A percentile compares a stretch with the other conserved stretches of the same genome.
phyloP scores from a whole-genome alignment of 2,888 invertebrate species.

The Drosophila mimica region DNA sequence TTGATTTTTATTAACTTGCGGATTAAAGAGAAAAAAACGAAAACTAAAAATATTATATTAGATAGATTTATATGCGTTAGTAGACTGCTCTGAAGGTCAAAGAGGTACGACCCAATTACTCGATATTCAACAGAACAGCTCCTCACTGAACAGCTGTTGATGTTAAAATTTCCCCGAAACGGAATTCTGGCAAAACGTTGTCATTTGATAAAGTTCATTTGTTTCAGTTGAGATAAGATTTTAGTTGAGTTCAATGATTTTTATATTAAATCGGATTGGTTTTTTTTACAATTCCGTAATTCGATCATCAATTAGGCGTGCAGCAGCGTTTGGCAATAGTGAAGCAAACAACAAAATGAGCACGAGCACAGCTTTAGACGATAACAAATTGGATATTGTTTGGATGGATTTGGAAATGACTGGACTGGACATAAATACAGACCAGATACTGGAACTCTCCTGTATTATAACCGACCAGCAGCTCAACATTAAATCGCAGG shows the following conservation, averaged over 20 bases:
- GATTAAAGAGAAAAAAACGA: not conserved
- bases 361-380: slow-evolving; percentile 1
- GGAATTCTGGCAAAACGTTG: not conserved
- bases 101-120: not conserved
- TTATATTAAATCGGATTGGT: slow-evolving; percentile 25
- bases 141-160: slow-evolving; percentile 20
- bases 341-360: slow-evolving; percentile 45
- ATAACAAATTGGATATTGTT: slow-evolving; percentile 85
- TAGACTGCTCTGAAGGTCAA: not conserved
- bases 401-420: slow-evolving; percentile 96
- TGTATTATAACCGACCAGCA: slow-evolving; percentile 94
- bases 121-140: not conserved
- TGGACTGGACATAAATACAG: slow-evolving; percentile 91
- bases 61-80: not conserved
- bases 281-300: not conserved
- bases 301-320: slow-evolving; percentile 6
- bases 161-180: slow-evolving; percentile 20
- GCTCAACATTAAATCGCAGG: slow-evolving; percentile 90
- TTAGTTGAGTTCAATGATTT: slow-evolving; percentile 36
- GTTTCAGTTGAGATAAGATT: not conserved
- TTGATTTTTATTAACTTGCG: not conserved
- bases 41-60: not conserved
- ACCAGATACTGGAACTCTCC: slow-evolving; percentile 95
- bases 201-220: not conserved
- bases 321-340: not conserved